Conservation (phyloP, 2,113 vertebrate genomes). For the Ptilorrhoa leucosticta region DNA sequence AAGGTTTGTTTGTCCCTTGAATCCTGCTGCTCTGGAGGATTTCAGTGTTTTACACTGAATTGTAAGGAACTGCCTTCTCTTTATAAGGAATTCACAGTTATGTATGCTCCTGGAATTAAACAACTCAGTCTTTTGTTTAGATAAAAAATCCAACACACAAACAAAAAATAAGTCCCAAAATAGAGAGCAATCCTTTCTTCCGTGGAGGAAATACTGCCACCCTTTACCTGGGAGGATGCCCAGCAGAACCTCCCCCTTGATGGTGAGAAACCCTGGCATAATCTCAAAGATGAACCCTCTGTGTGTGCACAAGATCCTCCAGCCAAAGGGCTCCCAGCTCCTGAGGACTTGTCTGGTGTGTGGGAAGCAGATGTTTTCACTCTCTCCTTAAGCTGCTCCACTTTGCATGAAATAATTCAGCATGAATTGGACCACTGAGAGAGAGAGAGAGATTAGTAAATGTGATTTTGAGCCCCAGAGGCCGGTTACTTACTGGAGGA, state of each 20-base stretch:
- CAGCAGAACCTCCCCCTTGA: background rate
- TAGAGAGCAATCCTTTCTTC: background rate
- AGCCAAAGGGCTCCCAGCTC: background rate
- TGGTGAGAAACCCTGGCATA: background rate
- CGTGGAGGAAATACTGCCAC: background rate
- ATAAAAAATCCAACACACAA: background rate
- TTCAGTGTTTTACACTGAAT: background rate
- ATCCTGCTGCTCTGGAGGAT: background rate
- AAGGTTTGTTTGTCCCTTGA: fast-evolving
- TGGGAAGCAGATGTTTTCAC: background rate
- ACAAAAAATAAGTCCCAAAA: background rate
- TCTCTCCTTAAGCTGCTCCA: background rate
- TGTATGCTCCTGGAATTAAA: background rate
- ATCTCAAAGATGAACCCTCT: background rate
- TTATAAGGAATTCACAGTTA: background rate
- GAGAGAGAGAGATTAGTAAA: constrained; percentile 17
- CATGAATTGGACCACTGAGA: constrained; percentile 23
- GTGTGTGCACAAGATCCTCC: background rate
- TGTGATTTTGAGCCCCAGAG: constrained; percentile 31
- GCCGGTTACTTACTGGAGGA: background rate
- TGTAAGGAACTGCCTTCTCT: background rate
- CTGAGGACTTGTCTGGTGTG: background rate
- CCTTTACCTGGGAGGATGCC: background rate
- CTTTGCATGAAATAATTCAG: constrained; percentile 5
- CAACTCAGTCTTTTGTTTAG: background rate